Evolutionary conservation across 2,113 vertebrate genomes (phyloP), one percentile per base, ranked within the genome.

Genomic region (Phalacrocorax pelagicus): DNA sequence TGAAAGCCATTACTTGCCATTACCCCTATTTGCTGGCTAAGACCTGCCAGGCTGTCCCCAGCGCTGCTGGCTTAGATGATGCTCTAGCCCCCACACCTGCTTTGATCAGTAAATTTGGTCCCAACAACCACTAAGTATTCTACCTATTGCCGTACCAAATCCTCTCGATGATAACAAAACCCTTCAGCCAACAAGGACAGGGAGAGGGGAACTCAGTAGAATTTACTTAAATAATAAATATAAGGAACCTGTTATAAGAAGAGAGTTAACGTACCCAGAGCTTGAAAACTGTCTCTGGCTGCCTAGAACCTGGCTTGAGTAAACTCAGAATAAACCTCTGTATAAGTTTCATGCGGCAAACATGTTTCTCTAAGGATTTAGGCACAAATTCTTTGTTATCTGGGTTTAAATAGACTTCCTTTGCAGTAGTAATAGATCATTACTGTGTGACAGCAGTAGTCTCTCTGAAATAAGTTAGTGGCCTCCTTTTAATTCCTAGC

Each of bases 341-440:
- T 49, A 74, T 67, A 75, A 91, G 67, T 94, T 86, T 54, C 73
- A 38, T 10, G 23, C 22, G 14, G 81, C 57, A 87, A 87, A 82
- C 1, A 0, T n/a, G 36, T 74, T 79, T 51, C 40, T 91, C 12
- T 54, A 49, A 91, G 81, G 81, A 92, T 85, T 84, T 79, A 67
- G n/a, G 77, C 75, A 71, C 69, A 69, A 88, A 91, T 36, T 52
- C 70, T 86, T 79, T 75, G 52, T 88, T 96, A 75, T 79, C 73
- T 82, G 54, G 40, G 32, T 92, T 94, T 96, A 91, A 94, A 38
- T 82, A 84, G 62, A 80, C 91, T 89, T 97, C 70, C 73, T 75
- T 38, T 38, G 70, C 81, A 85, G 73, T 12, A 65, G 73, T 46
- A 91, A 91, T 75, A 80, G 52, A 91, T 87, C 92, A 92, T 69